These are phyloP conservation scores for Andricus curvator DNA, from an alignment of 2,888 invertebrate species.

Conservation along the genomic window DNA sequence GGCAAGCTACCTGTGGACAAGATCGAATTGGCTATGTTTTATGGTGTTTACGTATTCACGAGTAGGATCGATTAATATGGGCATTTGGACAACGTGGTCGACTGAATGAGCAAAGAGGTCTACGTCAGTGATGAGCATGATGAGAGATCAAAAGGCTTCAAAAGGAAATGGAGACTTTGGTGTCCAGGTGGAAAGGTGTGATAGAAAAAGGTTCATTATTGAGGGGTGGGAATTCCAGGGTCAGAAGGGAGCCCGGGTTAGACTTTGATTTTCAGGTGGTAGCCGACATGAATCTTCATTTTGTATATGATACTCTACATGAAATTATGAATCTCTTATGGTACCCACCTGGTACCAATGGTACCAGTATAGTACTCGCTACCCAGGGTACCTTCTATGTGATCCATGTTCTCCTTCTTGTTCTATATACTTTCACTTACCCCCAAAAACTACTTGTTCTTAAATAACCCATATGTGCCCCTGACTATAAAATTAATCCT, in stretches of 20 bases:
- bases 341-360: no score
- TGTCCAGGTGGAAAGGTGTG: not conserved
- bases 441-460: no score
- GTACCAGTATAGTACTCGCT: no score
- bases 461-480: no score
- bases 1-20: conserved; percentile 56
- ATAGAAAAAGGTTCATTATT: not conserved
- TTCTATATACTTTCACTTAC: no score
- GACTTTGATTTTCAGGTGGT: not conserved
- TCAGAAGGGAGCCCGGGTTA: not conserved
- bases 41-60: conserved; percentile 48
- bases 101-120: conserved; percentile 3
- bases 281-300: not conserved
- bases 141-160: not conserved
- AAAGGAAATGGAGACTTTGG: not conserved
- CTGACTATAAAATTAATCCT: no score
- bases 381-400: no score
- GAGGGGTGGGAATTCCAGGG: not conserved
- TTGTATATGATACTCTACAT: no score
- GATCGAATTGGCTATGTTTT: conserved; percentile 52
- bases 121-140: not conserved
- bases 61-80: conserved; percentile 30
- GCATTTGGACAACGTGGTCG: not conserved
- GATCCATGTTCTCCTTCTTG: no score
- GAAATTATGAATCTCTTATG: no score